These are phyloP conservation scores for Martes martes DNA, from an alignment of 2,113 vertebrate species.

Conservation along the genomic window DNA sequence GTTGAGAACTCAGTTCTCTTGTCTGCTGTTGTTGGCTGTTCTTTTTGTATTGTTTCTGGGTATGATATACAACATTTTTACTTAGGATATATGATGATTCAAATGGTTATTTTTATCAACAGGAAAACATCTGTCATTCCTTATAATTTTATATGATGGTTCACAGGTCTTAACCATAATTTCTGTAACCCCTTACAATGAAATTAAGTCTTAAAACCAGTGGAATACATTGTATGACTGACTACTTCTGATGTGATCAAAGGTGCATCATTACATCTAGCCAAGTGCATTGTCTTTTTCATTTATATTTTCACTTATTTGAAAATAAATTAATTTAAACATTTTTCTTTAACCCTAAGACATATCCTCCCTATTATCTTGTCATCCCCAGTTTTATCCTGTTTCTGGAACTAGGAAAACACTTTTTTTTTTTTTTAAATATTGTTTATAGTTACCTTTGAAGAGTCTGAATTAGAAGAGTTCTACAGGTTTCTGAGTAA, in stretches of 20 bases:
- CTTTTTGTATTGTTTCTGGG: background rate
- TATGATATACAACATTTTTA: background rate
- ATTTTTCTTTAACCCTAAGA: constrained; percentile 13
- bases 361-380: background rate
- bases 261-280: constrained; percentile 9
- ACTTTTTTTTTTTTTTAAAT: background rate
- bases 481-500: background rate
- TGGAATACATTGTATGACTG: background rate
- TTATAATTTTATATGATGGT: background rate
- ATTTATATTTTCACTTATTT: background rate
- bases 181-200: constrained; percentile 32
- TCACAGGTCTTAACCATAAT: background rate
- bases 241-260: background rate
- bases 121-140: background rate
- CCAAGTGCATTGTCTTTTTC: constrained; percentile 14
- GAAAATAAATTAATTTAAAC: background rate
- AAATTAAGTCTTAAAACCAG: constrained; percentile 49
- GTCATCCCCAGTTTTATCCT: background rate
- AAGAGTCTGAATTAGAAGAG: constrained; percentile 31
- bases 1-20: background rate
- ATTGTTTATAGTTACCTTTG: constrained; percentile 2
- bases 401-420: background rate
- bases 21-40: background rate
- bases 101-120: background rate
- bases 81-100: background rate